phyloP scores from a whole-genome alignment of 2,113 vertebrate species.

The Rhinogobius similis region DNA sequence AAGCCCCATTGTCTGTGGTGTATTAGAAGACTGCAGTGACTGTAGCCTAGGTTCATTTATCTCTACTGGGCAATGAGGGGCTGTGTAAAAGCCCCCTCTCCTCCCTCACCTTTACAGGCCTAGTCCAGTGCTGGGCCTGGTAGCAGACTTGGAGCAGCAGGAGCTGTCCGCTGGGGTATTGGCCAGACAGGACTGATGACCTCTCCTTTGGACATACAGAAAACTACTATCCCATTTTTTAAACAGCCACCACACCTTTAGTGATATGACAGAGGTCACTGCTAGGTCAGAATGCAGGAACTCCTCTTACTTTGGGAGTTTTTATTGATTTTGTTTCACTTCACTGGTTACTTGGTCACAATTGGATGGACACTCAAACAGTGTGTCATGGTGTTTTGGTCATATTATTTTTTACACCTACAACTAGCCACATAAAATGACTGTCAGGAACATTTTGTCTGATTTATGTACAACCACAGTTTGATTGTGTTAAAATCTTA shows the following conservation, averaged over 20 bases:
- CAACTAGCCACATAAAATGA: neutral
- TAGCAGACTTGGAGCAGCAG: conserved; percentile 85
- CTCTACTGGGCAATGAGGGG: conserved; percentile 79
- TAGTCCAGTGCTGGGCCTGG: conserved; percentile 62
- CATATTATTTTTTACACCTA: conserved; percentile 14
- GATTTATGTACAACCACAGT: neutral
- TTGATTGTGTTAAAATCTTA: neutral
- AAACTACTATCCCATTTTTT: conserved; percentile 36
- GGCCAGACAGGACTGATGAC: conserved; percentile 89
- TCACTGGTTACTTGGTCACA: conserved; percentile 61
- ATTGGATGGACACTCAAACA: conserved; percentile 57
- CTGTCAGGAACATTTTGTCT: neutral
- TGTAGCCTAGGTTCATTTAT: conserved; percentile 91
- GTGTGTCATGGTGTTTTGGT: conserved; percentile 36
- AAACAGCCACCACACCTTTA: conserved; percentile 50
- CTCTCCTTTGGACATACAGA: conserved; percentile 55
- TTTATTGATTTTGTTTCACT: conserved; percentile 73
- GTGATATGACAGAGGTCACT: conserved; percentile 75
- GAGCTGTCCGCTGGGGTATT: conserved; percentile 83
- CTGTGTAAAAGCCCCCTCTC: conserved; percentile 70
- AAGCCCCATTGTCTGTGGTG: conserved; percentile 86
- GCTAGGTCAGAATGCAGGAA: conserved; percentile 76
- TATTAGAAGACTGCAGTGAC: conserved; percentile 89
- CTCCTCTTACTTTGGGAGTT: conserved; percentile 61
- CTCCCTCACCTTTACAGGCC: conserved; percentile 78